Conservation (phyloP, 2,113 vertebrate species). For the Corapipo altera region DNA sequence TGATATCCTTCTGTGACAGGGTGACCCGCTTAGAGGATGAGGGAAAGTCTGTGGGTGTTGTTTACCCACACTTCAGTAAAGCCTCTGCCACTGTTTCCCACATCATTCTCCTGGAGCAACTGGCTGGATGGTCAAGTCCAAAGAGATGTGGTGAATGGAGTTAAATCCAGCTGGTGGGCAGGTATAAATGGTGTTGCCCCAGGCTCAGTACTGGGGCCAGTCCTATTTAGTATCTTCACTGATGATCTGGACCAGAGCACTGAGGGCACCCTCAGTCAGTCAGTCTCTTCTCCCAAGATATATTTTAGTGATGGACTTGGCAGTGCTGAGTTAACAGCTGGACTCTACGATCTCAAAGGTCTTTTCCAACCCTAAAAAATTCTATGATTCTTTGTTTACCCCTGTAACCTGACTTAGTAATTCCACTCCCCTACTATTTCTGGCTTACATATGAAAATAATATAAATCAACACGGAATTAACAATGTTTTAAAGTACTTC, state of each 20-base stretch:
- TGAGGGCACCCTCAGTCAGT: not conserved
- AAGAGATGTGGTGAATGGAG: not conserved
- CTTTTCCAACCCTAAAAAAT: not conserved
- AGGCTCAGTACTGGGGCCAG: not conserved
- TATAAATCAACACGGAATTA: not conserved
- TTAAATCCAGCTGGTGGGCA: not conserved
- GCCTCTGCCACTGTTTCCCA: not conserved
- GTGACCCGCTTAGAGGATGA: not conserved
- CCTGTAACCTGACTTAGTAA: not conserved
- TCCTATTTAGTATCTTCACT: accelerated
- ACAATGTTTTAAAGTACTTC: not conserved
- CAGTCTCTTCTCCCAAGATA: not conserved
- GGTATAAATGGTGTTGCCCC: not conserved
- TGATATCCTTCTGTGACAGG: not conserved
- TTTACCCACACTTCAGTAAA: not conserved
- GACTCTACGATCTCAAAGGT: not conserved
- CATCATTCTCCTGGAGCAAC: not conserved
- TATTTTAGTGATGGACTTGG: not conserved
- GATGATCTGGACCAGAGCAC: accelerated
- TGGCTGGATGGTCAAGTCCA: not conserved
- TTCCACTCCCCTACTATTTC: not conserved
- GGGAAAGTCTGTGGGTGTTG: not conserved
- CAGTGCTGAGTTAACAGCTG: not conserved
- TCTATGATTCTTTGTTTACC: not conserved
- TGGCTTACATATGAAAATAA: not conserved